Evolutionary conservation across 2,888 invertebrate genomes (phyloP).

Genomic region (Notodonta ziczac): DNA sequence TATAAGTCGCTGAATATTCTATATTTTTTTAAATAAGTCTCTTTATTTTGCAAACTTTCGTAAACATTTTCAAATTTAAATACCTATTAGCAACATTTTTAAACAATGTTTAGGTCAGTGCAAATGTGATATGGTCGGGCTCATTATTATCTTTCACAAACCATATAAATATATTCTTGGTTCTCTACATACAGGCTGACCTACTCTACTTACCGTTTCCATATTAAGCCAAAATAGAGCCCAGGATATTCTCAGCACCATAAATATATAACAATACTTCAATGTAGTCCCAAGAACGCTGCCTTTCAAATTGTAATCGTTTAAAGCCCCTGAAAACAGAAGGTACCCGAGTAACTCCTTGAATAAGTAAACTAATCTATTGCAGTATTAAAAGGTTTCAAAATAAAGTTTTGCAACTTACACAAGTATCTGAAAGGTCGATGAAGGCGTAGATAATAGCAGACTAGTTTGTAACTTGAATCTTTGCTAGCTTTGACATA

Average conservation of each 20-base stretch:
- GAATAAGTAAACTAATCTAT: neutral
- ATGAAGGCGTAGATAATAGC: constrained; percentile 63
- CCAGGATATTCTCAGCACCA: constrained; percentile 58
- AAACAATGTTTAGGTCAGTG: no score
- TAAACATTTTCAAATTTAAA: no score
- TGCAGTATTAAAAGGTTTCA: neutral
- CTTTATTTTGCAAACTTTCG: no score
- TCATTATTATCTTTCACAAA: no score
- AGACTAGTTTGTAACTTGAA: constrained; percentile 37
- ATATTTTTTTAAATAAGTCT: no score
- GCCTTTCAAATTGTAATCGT: constrained; percentile 57
- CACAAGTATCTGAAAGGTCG: constrained; percentile 63
- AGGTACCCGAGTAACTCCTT: neutral
- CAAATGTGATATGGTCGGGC: no score
- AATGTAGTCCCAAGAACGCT: constrained; percentile 62
- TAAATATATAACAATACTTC: constrained; percentile 63
- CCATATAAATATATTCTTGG: no score
- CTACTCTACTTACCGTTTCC: constrained; percentile 14
- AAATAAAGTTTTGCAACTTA: constrained; percentile 33
- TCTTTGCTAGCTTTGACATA: constrained; percentile 31
- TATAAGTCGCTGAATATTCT: no score
- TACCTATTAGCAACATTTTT: no score
- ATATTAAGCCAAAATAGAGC: constrained; percentile 57
- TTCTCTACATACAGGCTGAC: no score
- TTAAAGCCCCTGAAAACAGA: constrained; percentile 51